Percentiles rank a stretch among this genome's conserved stretches.
phyloP scores from a whole-genome alignment of 2,113 vertebrate species.

The Brachyistius frenatus region DNA sequence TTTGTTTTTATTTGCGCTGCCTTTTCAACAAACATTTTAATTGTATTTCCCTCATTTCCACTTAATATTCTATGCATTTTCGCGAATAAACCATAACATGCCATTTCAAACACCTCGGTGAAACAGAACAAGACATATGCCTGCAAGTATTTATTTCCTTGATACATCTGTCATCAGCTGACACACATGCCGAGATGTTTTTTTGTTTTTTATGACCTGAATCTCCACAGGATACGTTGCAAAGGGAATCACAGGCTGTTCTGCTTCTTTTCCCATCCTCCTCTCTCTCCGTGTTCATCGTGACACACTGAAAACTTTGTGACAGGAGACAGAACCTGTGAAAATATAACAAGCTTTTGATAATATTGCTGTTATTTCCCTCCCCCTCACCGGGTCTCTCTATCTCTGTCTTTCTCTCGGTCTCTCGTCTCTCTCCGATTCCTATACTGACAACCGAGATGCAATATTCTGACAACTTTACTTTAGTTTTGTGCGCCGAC shows the following conservation, averaged over 20 bases:
- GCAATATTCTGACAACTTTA: constrained; percentile 10
- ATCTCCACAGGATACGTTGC: background rate
- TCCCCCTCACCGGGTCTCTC: background rate
- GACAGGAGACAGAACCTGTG: background rate
- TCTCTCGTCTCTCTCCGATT: constrained; percentile 13
- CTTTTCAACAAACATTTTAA: background rate
- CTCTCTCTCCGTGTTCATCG: background rate
- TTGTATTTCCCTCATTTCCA: background rate
- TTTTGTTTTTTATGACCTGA: constrained; percentile 11
- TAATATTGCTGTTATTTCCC: constrained; percentile 21
- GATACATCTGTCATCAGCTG: background rate
- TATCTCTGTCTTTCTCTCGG: background rate
- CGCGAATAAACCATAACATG: constrained; percentile 1
- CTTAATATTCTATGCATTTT: background rate
- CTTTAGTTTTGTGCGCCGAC: constrained; percentile 9
- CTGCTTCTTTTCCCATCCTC: background rate
- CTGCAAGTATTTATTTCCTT: background rate
- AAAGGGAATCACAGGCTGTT: background rate
- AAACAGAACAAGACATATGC: background rate
- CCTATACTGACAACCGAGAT: background rate
- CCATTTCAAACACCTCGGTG: background rate
- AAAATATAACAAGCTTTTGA: constrained; percentile 39
- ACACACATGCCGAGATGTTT: background rate
- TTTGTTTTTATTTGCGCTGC: background rate
- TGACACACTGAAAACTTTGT: background rate